Evolutionary conservation across 2,797 vertebrate species (phyloP), one percentile per base, ranked within the genome.

Genomic region (Phoxinus dragarum): DNA sequence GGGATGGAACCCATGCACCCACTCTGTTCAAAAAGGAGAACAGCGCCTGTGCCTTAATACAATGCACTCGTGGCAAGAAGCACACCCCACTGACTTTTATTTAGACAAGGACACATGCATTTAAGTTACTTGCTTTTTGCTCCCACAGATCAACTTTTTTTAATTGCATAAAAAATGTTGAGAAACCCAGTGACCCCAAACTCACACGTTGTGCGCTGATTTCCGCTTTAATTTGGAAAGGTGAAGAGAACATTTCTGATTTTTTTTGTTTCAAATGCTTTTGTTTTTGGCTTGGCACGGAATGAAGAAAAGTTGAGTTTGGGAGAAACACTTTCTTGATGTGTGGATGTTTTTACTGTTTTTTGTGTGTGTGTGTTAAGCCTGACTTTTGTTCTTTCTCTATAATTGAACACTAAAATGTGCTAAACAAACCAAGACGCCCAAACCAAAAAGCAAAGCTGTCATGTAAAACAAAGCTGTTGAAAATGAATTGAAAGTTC

Each of bases 1-100:
- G 96, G 95, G 94, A 96, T 95, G 91, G 93, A 93, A 94, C 93
- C 80, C 80, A 93, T 94, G 88, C 92, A 95, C 94, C 95, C 95
- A 93, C 97, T 97, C 97, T 97, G 96, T 97, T 97, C 95, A 95
- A 95, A 95, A 96, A 96, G 96, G 96, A 94, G 95, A 95, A 96
- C 91, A 94, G 96, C 96, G 96, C 96, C 98, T 97, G 96, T 98
- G 98, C 98, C 98, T 99, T 99, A 99, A 93, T 96, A 96, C 96
- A 94, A 98, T 97, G 97, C 97, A 97, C 96, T 97, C 92, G 96
- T 97, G 97, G 97, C 97, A 97, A 97, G 96, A 99, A 99, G 98
- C 98, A 99, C 98, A 99, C 97, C 95, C 93, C 93, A 93, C 91
- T 89, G 91, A 94, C 92, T 92, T 93, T 92, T 84, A 83, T 85